Conservation (phyloP, 2,888 invertebrate genomes). For the Stenolophus ochropezus region DNA sequence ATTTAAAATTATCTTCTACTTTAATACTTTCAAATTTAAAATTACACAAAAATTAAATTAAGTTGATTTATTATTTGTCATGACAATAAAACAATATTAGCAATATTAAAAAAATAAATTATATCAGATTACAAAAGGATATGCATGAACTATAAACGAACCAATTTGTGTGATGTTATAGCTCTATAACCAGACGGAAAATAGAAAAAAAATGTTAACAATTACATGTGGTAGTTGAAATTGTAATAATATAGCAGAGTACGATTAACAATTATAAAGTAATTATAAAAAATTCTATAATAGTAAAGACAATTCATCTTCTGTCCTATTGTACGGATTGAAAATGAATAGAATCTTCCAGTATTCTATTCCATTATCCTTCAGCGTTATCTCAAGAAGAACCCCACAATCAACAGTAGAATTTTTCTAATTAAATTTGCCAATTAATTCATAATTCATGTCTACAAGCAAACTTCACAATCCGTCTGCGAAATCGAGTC, state of each 20-base stretch:
- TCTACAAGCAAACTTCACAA: constrained; percentile 27
- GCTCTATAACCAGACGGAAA: too few species aligned
- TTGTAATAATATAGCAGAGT: too few species aligned
- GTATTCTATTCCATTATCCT: background rate
- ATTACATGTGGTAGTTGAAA: background rate
- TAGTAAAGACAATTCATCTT: background rate
- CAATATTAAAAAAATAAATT: too few species aligned
- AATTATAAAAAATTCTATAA: background rate
- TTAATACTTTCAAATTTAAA: too few species aligned
- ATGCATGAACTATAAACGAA: too few species aligned
- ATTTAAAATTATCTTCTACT: too few species aligned
- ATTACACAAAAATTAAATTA: too few species aligned
- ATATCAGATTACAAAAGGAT: too few species aligned
- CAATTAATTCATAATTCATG: constrained; percentile 43
- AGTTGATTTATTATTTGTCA: too few species aligned
- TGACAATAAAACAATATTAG: too few species aligned
- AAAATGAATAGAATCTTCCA: background rate
- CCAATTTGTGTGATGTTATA: too few species aligned
- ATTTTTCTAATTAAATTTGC: constrained; percentile 31
- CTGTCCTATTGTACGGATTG: background rate
- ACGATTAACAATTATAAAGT: background rate
- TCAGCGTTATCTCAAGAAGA: background rate
- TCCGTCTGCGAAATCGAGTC: constrained; percentile 1
- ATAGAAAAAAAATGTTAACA: too few species aligned
- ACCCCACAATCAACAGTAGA: background rate